Percentiles rank a stretch among this genome's conserved stretches.
Evolutionary conservation across 2,797 vertebrate species (phyloP).

Genomic region (Hoplostethus mediterraneus): DNA sequence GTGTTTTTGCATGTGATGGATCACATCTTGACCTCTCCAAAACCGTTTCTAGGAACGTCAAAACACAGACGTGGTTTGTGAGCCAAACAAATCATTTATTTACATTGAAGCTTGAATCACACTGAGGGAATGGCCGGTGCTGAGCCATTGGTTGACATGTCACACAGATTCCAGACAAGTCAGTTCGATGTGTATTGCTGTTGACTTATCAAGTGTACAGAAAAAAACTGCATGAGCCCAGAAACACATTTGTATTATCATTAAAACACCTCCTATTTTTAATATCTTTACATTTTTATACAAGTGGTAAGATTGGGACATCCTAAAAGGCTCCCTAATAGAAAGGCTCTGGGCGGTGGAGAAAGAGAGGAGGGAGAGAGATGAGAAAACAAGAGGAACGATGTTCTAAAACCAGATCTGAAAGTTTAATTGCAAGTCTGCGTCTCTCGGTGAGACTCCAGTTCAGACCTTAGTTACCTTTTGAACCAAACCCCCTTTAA

Average conservation of each 20-base stretch:
- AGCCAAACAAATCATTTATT: constrained; percentile 78
- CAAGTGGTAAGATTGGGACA: constrained; percentile 46
- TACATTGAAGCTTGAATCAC: constrained; percentile 70
- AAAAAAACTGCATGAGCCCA: constrained; percentile 10
- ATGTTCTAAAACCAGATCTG: constrained; percentile 5
- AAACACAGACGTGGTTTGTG: constrained; percentile 42
- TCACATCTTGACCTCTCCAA: constrained; percentile 26
- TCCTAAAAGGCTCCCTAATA: constrained; percentile 39
- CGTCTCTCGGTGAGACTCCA: constrained; percentile 16
- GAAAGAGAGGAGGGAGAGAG: constrained; percentile 4
- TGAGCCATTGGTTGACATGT: constrained; percentile 40
- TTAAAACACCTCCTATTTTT: constrained; percentile 38
- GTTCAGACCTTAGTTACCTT: constrained; percentile 20
- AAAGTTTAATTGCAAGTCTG: constrained; percentile 28
- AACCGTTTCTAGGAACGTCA: constrained; percentile 31
- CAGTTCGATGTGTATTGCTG: constrained; percentile 31
- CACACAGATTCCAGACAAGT: constrained; percentile 38
- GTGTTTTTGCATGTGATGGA: constrained; percentile 40
- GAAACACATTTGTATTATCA: constrained; percentile 29
- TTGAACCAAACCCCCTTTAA: constrained; percentile 35
- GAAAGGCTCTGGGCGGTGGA: constrained; percentile 46
- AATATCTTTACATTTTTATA: constrained; percentile 62
- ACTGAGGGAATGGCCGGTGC: constrained; percentile 29
- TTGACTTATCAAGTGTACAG: constrained; percentile 33
- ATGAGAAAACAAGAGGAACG: neutral